phyloP scores from a whole-genome alignment of 2,113 vertebrate species.

The Trogon surrucura region DNA sequence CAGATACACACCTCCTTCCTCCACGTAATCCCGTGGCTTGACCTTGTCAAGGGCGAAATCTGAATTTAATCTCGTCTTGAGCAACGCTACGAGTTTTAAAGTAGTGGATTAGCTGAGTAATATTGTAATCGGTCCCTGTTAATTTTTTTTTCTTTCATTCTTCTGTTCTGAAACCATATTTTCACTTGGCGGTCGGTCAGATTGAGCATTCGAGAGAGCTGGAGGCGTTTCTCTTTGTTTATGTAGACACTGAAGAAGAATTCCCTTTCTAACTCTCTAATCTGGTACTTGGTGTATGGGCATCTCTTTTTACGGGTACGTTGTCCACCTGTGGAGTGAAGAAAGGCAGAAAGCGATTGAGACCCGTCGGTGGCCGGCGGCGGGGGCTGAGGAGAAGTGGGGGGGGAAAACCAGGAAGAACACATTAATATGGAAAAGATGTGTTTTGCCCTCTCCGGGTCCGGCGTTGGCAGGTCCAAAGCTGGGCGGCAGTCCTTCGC shows the following conservation, averaged over 20 bases:
- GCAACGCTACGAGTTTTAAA: slow-evolving; percentile 80
- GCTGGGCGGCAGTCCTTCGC: too few species aligned
- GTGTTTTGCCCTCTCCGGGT: neutral
- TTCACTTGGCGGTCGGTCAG: slow-evolving; percentile 98
- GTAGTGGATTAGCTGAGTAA: slow-evolving; percentile 94
- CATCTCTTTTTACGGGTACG: slow-evolving; percentile 97
- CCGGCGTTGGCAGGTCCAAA: neutral
- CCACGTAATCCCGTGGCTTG: slow-evolving; percentile 73
- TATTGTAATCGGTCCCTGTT: slow-evolving; percentile 99
- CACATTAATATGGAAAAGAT: neutral
- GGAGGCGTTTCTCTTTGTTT: slow-evolving; percentile 98
- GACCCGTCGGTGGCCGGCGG: neutral
- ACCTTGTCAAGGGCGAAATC: slow-evolving; percentile 82
- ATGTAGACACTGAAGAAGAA: slow-evolving; percentile 99
- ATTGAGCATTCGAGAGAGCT: slow-evolving; percentile 97
- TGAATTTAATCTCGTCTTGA: slow-evolving; percentile 71
- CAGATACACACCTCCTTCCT: slow-evolving; percentile 67
- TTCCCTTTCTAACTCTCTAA: slow-evolving; percentile 96
- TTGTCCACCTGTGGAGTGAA: slow-evolving; percentile 88
- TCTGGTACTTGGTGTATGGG: slow-evolving; percentile 97
- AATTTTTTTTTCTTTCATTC: slow-evolving; percentile 99
- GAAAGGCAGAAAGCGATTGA: slow-evolving; percentile 57
- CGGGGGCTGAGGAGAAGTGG: neutral
- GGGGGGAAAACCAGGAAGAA: neutral
- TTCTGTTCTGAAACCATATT: slow-evolving; percentile 99